Evolutionary conservation across 2,113 vertebrate species (phyloP), one percentile per base, ranked within the genome.

Genomic region (Rhynchomys soricoides): DNA sequence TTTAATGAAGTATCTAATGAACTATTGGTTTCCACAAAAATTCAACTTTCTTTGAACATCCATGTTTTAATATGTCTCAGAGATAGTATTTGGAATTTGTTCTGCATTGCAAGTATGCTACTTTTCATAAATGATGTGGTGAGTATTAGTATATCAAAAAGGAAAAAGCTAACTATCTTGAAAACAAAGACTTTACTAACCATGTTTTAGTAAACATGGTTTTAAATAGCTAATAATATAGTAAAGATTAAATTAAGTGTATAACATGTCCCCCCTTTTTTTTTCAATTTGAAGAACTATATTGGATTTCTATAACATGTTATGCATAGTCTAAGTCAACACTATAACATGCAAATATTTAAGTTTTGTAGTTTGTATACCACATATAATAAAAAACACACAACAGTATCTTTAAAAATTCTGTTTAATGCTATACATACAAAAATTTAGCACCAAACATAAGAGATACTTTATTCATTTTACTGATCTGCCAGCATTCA

Each of bases 201-300:
- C n/a, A n/a, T n/a, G n/a, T 68, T 86, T 86, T 8, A 40, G 4
- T 55, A 73, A 88, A n/a, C 77, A 45, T 22, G 0, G 0, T 73
- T 89, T 96, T 94, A 82, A 95, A n/a, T 73, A 87, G 24, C 57
- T 85, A 26, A 64, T 86, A 16, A 24, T 92, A 59, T 86, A 57
- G 37, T n/a, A 34, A 9, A 82, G 16, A 77, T 43, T 78, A 89
- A 86, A 52, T 91, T 12, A 86, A 3, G 0, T 91, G 59, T n/a
- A n/a, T n/a, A n/a, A n/a, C n/a, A n/a, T n/a, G n/a, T n/a, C n/a
- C n/a, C n/a, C n/a, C n/a, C n/a, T n/a, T n/a, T n/a, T n/a, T 43
- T 48, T 83, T 83, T 40, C 73, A 59, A 17, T 62, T 83, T 62
- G 50, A 70, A 1, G 10, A 11, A 21, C 1, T 68, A 81, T 40